Evolutionary conservation across 2,113 vertebrate species (phyloP), one percentile per base, ranked within the genome.

Genomic region (Corythornis vintsioides): DNA sequence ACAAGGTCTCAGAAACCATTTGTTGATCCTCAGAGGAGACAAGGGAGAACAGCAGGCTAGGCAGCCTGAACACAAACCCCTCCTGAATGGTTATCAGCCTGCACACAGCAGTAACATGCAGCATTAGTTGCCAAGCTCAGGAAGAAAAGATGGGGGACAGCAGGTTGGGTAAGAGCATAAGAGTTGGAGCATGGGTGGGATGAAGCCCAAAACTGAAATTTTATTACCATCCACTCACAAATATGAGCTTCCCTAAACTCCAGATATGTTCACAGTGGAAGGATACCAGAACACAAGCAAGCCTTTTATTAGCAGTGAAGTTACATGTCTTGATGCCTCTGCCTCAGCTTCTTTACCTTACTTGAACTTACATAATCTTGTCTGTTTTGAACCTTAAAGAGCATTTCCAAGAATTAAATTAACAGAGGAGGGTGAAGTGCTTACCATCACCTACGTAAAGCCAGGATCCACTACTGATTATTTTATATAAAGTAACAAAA

Each of bases 1-100:
- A 90, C 91, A 88, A 78, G 81, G 89, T 94, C 94, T 93, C 81
- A 53, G 53, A 88, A 95, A 82, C 65, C 84, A 84, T 90, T 93
- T 90, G 93, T 75, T 56, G 83, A 89, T 77, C 70, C 65, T 86
- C 8, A 0, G 57, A 90, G 57, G 26, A 84, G 80, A 94, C 56
- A 86, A 88, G 65, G 67, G 73, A 75, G 73, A 94, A 88, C 89
- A 94, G 89, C 91, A 92, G 80, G 95, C 79, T 53, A 45, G 69
- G 52, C 69, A 74, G 86, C 31, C 65, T 56, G 76, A 77, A 94
- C 73, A 94, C 86, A 94, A 92, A 93, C 71, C 92, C 83, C 80
- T 78, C 75, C 86, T 63, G 80, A 86, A 95, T 21, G 69, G 83
- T 42, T 66, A 88, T 71, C 91, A 92, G 77, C 69, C 80, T 2